Conservation (phyloP, 1,140 invertebrate species). For the Saxidomus purpurata region DNA sequence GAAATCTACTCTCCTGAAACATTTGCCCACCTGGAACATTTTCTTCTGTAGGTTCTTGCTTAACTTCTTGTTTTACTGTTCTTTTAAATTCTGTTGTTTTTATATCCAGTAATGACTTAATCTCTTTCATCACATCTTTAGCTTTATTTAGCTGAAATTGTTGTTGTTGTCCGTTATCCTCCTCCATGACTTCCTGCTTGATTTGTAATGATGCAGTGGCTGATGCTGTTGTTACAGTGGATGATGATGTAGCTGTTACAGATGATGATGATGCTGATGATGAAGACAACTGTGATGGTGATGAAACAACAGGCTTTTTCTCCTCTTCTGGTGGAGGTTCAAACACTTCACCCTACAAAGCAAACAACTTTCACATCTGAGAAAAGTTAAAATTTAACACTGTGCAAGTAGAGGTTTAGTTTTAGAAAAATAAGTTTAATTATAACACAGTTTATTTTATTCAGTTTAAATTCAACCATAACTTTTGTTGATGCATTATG, state of each 20-base stretch:
- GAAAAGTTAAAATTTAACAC: too few relatives aligned
- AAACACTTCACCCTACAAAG: conserved; percentile 58
- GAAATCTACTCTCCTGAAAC: background rate
- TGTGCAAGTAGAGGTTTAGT: too few relatives aligned
- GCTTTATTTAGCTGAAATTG: too few relatives aligned
- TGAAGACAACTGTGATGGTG: background rate
- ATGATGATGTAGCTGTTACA: background rate
- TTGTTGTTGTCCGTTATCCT: background rate
- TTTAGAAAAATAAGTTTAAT: too few relatives aligned
- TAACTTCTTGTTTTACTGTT: background rate
- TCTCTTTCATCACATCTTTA: conserved; percentile 9
- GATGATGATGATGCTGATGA: conserved; percentile 8
- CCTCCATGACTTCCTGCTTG: background rate
- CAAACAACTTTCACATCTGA: background rate
- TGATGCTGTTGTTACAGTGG: background rate
- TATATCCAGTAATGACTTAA: conserved; percentile 7
- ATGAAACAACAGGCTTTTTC: conserved; percentile 11
- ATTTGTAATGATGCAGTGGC: background rate
- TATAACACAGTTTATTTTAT: too few relatives aligned
- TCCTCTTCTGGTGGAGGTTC: conserved; percentile 58
- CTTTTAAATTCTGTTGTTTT: background rate
- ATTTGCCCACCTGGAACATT: background rate
- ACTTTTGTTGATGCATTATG: too few relatives aligned
- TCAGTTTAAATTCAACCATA: too few relatives aligned
- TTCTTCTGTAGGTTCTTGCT: background rate